phyloP scores from a whole-genome alignment of 2,797 vertebrate species.

The Acestrorhynchus altus region DNA sequence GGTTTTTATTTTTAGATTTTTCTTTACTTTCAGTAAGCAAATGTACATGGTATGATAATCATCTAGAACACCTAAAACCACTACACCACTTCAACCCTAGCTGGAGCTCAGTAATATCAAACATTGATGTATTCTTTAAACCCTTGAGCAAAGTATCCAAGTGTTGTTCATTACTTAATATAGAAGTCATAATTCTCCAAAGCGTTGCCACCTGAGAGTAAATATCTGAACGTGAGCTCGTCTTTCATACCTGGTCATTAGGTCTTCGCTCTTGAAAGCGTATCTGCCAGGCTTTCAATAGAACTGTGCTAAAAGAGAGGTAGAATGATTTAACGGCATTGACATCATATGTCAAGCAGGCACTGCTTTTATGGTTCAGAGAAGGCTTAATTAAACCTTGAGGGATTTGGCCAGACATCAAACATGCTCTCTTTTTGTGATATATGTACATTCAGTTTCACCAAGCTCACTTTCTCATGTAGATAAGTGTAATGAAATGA shows the following conservation, averaged over 20 bases:
- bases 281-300: conserved; percentile 6
- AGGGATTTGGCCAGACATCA: conserved; percentile 24
- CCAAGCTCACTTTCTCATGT: not conserved
- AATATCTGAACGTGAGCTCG: not conserved
- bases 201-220: not conserved
- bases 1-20: too few relatives aligned
- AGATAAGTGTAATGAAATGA: not conserved
- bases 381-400: conserved; percentile 9
- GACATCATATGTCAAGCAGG: conserved; percentile 6
- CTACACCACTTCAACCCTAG: too few relatives aligned
- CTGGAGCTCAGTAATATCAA: too few relatives aligned
- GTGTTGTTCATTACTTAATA: too few relatives aligned
- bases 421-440: not conserved
- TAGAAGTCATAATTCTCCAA: not conserved
- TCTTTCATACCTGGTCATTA: conserved; percentile 6
- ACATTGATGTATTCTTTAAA: too few relatives aligned
- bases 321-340: conserved; percentile 18
- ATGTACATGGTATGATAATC: too few relatives aligned
- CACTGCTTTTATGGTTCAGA: conserved; percentile 5
- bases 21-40: too few relatives aligned
- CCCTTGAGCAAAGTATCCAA: too few relatives aligned
- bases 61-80: too few relatives aligned
- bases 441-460: conserved; percentile 4
- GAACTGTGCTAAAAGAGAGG: conserved; percentile 3
- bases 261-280: not conserved